Conservation (phyloP, 2,113 vertebrate species). For the Panthera leo region DNA sequence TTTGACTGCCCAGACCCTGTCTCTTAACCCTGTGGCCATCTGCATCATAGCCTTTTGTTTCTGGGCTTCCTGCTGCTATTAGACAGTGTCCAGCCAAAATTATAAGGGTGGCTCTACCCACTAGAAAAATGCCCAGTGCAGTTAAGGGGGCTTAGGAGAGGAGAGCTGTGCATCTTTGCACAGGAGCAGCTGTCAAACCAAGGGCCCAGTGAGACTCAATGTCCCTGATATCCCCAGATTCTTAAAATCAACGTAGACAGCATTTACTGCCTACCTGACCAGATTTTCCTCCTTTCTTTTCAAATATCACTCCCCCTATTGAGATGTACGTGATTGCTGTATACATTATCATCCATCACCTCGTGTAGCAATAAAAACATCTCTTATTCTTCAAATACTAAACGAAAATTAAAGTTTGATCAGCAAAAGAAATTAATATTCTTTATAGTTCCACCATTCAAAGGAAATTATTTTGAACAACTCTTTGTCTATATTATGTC, state of each 20-base stretch:
- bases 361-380: neutral
- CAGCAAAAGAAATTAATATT: neutral
- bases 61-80: neutral
- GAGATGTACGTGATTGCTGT: neutral
- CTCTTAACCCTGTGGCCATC: neutral
- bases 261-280: neutral
- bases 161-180: neutral
- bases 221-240: neutral
- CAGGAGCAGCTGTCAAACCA: neutral
- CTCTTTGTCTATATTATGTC: neutral
- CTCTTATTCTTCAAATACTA: neutral
- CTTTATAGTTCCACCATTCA: neutral
- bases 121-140: neutral
- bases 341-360: neutral
- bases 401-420: neutral
- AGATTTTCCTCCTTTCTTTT: neutral
- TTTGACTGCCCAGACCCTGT: neutral
- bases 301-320: neutral
- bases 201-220: neutral
- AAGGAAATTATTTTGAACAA: slow-evolving; percentile 10
- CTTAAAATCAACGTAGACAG: neutral
- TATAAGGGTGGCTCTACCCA: neutral
- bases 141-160: neutral
- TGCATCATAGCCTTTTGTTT: neutral
- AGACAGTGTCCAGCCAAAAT: neutral